Conservation (phyloP, 2,797 vertebrate species). For the Sebastes iracundus region DNA sequence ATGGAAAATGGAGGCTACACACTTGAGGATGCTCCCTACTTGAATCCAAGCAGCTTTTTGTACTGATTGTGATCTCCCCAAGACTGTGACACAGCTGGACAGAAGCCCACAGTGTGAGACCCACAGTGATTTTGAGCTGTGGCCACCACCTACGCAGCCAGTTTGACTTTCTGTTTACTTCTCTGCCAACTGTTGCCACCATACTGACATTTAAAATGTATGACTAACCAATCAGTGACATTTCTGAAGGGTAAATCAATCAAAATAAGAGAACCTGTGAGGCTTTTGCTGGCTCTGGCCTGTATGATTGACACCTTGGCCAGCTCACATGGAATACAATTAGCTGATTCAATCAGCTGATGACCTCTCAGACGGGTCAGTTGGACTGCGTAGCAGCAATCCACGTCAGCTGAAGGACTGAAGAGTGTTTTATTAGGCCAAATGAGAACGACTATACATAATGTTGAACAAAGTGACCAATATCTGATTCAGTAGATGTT, state of each 20-base stretch:
- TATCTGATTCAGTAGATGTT: conserved; percentile 14
- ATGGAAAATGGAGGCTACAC: background rate
- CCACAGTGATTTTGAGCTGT: conserved; percentile 2
- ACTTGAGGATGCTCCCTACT: background rate
- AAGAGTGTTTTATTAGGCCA: background rate
- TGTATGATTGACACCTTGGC: conserved; percentile 40
- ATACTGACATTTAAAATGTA: conserved; percentile 53
- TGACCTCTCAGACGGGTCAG: conserved; percentile 5
- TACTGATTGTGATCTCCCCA: background rate
- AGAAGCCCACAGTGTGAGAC: background rate
- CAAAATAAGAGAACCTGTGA: conserved; percentile 29
- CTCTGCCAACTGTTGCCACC: conserved; percentile 36
- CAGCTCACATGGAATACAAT: conserved; percentile 27
- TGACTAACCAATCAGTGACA: conserved; percentile 51
- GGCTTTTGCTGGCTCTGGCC: background rate
- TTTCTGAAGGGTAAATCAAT: conserved; percentile 60
- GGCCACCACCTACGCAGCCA: conserved; percentile 22
- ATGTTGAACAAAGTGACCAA: background rate
- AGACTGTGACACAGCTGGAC: conserved; percentile 27
- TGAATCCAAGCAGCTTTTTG: background rate
- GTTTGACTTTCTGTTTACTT: conserved; percentile 32
- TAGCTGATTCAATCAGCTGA: conserved; percentile 21
- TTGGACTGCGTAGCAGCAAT: background rate
- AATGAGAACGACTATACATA: background rate
- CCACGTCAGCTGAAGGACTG: background rate